These are phyloP conservation scores for Psittacus erithacus DNA, from an alignment of 2,113 vertebrate genomes.

Conservation along the genomic window DNA sequence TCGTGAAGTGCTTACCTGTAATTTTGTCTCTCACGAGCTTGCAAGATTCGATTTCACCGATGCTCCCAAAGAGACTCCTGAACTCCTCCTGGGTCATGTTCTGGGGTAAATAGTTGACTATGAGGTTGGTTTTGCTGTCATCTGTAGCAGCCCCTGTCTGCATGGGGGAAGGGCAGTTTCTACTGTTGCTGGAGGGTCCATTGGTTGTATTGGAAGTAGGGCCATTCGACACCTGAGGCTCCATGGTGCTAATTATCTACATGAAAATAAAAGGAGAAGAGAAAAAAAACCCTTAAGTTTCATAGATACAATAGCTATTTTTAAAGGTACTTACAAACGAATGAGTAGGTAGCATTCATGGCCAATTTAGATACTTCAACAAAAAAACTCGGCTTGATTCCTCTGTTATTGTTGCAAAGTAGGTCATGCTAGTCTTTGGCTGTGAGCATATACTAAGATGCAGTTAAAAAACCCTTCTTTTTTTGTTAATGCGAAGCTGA, in stretches of 20 bases:
- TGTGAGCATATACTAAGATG: constrained; percentile 78
- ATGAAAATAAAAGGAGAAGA: constrained; percentile 52
- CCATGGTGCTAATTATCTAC: constrained; percentile 99
- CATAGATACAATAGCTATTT: constrained; percentile 69
- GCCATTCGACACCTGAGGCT: constrained; percentile 98
- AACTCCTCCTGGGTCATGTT: constrained; percentile 99
- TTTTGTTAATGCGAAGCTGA: constrained; percentile 80
- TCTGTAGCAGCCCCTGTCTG: constrained; percentile 95
- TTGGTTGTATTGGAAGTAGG: constrained; percentile 96
- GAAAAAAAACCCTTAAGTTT: constrained; percentile 35
- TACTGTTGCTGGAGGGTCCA: constrained; percentile 96
- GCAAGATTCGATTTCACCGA: constrained; percentile 99
- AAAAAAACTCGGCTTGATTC: constrained; percentile 70
- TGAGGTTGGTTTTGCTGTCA: constrained; percentile 99
- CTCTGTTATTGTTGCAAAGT: constrained; percentile 79
- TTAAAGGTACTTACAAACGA: constrained; percentile 62
- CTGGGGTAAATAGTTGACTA: constrained; percentile 99
- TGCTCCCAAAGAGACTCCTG: constrained; percentile 99
- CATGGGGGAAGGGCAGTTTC: constrained; percentile 99
- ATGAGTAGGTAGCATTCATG: constrained; percentile 68
- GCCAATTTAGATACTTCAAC: constrained; percentile 77
- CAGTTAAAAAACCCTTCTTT: constrained; percentile 66
- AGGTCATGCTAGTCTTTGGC: constrained; percentile 75
- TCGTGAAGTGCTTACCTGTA: constrained; percentile 82
- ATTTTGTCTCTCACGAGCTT: constrained; percentile 99